A percentile compares a stretch with the other conserved stretches of the same genome.
Evolutionary conservation across 2,113 vertebrate genomes (phyloP).

Genomic region (Corydoras sp.): DNA sequence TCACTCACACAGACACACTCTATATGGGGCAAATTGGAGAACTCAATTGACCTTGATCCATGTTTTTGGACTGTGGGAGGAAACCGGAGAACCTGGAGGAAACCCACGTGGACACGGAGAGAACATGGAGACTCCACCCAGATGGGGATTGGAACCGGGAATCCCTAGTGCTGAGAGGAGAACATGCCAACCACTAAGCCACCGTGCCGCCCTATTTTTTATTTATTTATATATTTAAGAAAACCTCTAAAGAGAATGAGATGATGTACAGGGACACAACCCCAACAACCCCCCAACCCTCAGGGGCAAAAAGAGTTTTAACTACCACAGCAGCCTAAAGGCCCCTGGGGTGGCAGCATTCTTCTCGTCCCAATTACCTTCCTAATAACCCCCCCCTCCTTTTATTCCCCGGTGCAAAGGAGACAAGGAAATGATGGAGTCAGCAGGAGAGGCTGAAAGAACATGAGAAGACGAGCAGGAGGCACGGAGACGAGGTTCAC

Average conservation of each 20-base stretch:
- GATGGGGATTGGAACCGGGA: no score
- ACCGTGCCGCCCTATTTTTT: no score
- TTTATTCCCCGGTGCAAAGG: slow-evolving; percentile 43
- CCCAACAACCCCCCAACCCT: slow-evolving; percentile 35
- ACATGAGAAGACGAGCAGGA: slow-evolving; percentile 55
- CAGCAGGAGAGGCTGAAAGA: slow-evolving; percentile 55
- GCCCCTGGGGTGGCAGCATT: slow-evolving; percentile 42
- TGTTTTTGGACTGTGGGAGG: no score
- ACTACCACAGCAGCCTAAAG: slow-evolving; percentile 21
- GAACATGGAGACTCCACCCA: no score
- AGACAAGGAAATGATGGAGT: slow-evolving; percentile 56
- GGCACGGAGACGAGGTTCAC: slow-evolving; percentile 67
- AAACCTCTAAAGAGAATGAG: slow-evolving; percentile 35
- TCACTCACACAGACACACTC: no score
- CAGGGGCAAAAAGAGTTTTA: slow-evolving; percentile 14
- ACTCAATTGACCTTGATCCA: no score
- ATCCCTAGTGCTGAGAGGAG: no score
- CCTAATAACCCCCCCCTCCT: slow-evolving; percentile 37
- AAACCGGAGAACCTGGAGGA: no score
- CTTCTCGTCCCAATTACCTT: slow-evolving; percentile 51
- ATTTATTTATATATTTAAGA: no score
- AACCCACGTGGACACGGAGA: no score
- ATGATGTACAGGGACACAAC: slow-evolving; percentile 38
- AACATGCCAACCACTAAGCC: no score
- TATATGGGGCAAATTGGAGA: no score